A percentile compares a stretch with the other conserved stretches of the same genome.
Conservation (phyloP, 2,888 invertebrate species). For the Suillia variegata region DNA sequence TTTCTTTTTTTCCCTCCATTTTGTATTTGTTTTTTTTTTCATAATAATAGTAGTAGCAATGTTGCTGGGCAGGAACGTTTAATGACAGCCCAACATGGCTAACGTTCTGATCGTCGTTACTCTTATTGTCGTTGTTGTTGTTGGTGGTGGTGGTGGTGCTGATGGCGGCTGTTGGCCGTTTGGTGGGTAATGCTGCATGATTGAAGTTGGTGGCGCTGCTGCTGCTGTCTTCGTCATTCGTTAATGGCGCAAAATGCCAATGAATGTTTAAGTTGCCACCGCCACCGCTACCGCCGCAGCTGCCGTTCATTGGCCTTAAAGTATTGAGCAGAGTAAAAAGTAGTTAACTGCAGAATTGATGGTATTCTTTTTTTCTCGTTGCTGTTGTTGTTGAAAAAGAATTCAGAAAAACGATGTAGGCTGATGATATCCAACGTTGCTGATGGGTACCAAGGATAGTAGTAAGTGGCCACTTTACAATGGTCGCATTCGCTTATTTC, state of each 20-base stretch:
- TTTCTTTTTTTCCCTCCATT: no score
- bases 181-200: conserved; percentile 31
- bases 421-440: no score
- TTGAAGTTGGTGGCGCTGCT: conserved; percentile 33
- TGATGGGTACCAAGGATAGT: no score
- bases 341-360: background rate
- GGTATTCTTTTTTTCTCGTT: no score
- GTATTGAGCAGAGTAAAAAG: background rate
- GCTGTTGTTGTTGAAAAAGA: no score
- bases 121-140: background rate
- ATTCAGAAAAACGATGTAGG: no score
- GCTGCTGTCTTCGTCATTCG: conserved; percentile 33
- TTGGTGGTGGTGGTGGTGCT: conserved; percentile 11
- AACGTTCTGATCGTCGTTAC: background rate
- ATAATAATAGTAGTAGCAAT: background rate
- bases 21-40: conserved; percentile 4
- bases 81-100: background rate
- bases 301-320: no score
- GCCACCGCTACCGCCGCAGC: no score
- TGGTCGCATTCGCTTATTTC: no score
- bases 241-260: conserved; percentile 30
- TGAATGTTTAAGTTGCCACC: conserved; percentile 12
- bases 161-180: conserved; percentile 17
- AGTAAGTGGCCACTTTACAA: no score
- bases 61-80: background rate